Base-by-base conservation (phyloP, 2,113 vertebrate genomes). In the Oreochromis niloticus region DNA sequence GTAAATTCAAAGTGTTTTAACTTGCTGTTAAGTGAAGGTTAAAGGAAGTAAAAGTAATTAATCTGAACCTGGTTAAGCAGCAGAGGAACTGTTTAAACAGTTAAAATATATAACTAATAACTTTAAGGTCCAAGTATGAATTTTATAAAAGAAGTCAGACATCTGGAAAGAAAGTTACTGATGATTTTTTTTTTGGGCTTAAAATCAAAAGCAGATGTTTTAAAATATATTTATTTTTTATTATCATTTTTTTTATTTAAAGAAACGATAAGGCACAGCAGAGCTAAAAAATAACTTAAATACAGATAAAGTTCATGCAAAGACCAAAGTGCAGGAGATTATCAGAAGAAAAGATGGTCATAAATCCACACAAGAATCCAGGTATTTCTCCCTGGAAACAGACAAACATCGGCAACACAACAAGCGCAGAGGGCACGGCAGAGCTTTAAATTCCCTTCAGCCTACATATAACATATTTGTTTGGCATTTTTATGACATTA, bases 61-160 rank as follows among this genome's bases (percentile, higher is more conserved):
- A 41, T 43, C 66, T 43, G 39, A 73, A 73, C 39, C 66, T 73
- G 66, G 66, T 43, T 27, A 46, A 46, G 39, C 39, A 46, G n/a
- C 3, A 10, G 13, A 16, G n/a, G 66, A 43, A 0, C 0, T 6
- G 36, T 43, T 71, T 71, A 43, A 71, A 24, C n/a, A 6, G 12
- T 43, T 43, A 24, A 71, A 43, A 71, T 43, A 71, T 27, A 71
- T 0, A 71, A 43, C 63, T 22, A 41, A 41, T 9, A 41, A 68
- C 4, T 68, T 68, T 68, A 68, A 41, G 1, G 34, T 24, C 55
- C 34, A 39, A 66, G 61, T 36, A 0, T 12, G 61, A 39, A 39
- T 22, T 68, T 41, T 9, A 41, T 41, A 9, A 41, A 41, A 68
- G 63, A 71, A 22, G 36, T 43, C n/a, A 41, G 63, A 71, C 63